Evolutionary conservation across 2,113 vertebrate genomes (phyloP).

Genomic region (Peucedramus taeniatus): DNA sequence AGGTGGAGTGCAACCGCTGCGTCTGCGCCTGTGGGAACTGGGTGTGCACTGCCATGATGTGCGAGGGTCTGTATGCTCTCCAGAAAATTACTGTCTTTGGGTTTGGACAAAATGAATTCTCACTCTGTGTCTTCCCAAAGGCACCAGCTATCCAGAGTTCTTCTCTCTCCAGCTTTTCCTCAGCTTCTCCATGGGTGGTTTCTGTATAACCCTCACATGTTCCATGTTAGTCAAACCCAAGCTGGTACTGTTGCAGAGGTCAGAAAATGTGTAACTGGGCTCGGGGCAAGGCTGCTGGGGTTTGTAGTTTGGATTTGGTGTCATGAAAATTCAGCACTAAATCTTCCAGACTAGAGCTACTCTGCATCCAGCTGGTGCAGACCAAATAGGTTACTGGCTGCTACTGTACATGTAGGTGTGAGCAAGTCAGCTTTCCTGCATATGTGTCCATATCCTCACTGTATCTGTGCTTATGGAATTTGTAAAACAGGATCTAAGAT

Average conservation of each 20-base stretch:
- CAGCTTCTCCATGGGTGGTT: not conserved
- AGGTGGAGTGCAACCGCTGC: constrained; percentile 96
- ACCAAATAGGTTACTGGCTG: not conserved
- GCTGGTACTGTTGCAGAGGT: not conserved
- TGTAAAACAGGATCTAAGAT: not conserved
- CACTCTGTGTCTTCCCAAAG: not conserved
- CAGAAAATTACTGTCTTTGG: not conserved
- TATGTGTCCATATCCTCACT: not conserved
- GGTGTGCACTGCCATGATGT: constrained; percentile 98
- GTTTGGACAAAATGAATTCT: not conserved
- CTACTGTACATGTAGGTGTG: accelerated
- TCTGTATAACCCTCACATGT: not conserved
- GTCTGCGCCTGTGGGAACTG: constrained; percentile 98
- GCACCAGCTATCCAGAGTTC: not conserved
- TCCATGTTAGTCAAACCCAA: not conserved
- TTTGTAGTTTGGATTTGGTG: not conserved
- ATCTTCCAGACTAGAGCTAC: not conserved
- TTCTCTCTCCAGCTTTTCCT: not conserved
- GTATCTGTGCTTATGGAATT: not conserved
- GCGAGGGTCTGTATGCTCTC: constrained; percentile 75
- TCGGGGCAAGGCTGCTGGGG: not conserved
- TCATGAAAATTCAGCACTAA: not conserved
- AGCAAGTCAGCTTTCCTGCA: not conserved
- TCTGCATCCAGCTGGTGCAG: not conserved
- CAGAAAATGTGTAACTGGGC: not conserved